phyloP scores from a whole-genome alignment of 2,797 vertebrate genomes.

The Spinibarbus caldwelli region DNA sequence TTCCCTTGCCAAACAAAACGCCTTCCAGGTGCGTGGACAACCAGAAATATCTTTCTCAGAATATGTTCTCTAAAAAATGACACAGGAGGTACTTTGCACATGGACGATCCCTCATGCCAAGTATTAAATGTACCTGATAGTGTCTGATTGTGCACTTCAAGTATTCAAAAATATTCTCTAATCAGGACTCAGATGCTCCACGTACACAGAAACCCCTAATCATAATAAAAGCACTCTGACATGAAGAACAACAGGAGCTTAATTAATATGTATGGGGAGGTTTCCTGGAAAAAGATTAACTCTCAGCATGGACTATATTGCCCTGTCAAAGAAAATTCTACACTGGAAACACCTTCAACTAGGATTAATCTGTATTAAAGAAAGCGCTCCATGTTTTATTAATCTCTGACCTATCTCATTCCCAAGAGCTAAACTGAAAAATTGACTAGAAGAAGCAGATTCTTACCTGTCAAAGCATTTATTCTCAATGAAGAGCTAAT shows the following conservation, averaged over 20 bases:
- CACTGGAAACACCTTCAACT: background rate
- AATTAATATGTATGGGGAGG: constrained; percentile 29
- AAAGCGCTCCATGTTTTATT: constrained; percentile 7
- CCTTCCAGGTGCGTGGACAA: constrained; percentile 31
- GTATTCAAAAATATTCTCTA: background rate
- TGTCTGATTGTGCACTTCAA: background rate
- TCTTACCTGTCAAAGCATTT: background rate
- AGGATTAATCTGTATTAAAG: constrained; percentile 24
- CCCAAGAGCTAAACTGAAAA: background rate
- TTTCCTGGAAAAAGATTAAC: constrained; percentile 42
- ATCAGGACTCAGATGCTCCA: constrained; percentile 14
- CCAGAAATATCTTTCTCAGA: constrained; percentile 26
- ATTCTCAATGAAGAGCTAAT: background rate
- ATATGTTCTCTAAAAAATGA: constrained; percentile 8
- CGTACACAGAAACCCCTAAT: constrained; percentile 11
- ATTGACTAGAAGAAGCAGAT: background rate
- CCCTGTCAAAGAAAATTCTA: constrained; percentile 12
- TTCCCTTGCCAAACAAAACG: constrained; percentile 40
- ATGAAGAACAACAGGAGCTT: constrained; percentile 22
- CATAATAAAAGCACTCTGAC: constrained; percentile 22
- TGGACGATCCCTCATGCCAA: background rate
- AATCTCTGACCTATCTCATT: background rate
- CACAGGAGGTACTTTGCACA: background rate
- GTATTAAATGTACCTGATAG: background rate
- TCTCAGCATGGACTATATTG: constrained; percentile 26